Conservation (phyloP, 2,113 vertebrate genomes). For the Clinocottus analis region DNA sequence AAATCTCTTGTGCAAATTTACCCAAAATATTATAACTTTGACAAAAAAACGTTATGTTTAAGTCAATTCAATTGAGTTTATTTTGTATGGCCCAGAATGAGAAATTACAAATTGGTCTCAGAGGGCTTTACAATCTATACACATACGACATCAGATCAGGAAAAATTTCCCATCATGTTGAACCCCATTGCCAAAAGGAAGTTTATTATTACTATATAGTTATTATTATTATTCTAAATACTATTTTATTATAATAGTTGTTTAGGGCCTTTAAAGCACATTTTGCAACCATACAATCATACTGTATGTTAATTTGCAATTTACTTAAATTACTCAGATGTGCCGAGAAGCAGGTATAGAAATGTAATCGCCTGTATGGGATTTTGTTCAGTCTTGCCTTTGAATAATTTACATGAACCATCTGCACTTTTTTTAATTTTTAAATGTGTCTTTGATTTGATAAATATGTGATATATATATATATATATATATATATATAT, state of each 20-base stretch:
- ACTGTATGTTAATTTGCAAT: not conserved
- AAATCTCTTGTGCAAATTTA: not conserved
- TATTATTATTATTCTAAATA: too few species aligned
- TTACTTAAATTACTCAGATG: not conserved
- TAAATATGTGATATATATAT: not conserved
- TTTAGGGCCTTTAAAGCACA: slow-evolving; percentile 27
- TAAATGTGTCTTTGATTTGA: slow-evolving; percentile 8
- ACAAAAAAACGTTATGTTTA: not conserved
- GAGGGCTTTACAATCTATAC: too few species aligned
- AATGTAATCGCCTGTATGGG: not conserved
- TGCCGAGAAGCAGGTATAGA: slow-evolving; percentile 3
- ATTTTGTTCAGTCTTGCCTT: slow-evolving; percentile 26
- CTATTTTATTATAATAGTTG: too few species aligned
- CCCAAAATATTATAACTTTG: not conserved
- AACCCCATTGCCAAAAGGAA: not conserved
- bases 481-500: too few species aligned
- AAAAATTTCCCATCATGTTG: too few species aligned
- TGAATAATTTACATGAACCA: slow-evolving; percentile 38
- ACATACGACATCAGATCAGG: too few species aligned
- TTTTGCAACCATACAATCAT: not conserved
- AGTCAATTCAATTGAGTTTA: too few species aligned
- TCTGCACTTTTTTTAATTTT: slow-evolving; percentile 40
- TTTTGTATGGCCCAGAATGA: too few species aligned
- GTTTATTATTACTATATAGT: too few species aligned
- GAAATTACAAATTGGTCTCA: too few species aligned